Base-by-base conservation (phyloP, 2,113 vertebrate genomes). In the Theristicus caerulescens region DNA sequence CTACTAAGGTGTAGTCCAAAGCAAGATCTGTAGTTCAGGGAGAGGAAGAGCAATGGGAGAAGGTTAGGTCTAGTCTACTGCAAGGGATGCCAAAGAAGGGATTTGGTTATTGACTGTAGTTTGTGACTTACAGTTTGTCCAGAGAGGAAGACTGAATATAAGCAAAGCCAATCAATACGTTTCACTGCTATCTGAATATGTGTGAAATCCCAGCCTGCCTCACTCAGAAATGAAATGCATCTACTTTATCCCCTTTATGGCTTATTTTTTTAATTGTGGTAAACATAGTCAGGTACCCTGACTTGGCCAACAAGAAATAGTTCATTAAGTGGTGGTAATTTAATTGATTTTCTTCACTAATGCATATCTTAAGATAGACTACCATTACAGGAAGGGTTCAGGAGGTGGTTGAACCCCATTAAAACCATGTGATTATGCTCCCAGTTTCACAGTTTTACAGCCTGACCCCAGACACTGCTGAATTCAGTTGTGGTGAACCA, bases 301-400 rank as follows among this genome's bases (percentile, higher is more conserved):
- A 70, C 62, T 78, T 59, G 17, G 17, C 27, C 73, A 79, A 54
- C 64, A 83, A 77, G 46, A 1, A 90, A 70, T 77, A 73, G 67
- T 69, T 94, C 71, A 83, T 95, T 73, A 94, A 88, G 51, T 81
- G 46, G 72, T 81, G 76, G 71, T 26, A 90, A 94, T 92, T 83
- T 86, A 83, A 95, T 95, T 78, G 93, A 81, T 96, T 96, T 90
- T 95, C 46, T 67, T 88, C 67, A 58, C 51, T 96, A 95, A 94
- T 92, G 77, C 52, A 62, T 66, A 58, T 86, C 64, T 88, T 80
- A 86, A 95, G 88, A 86, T 69, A 93, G 62, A 49, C 36, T 86
- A 18, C 21, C 7, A 2, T 88, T 92, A 92, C 46, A 96, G 83
- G 83, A 94, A 91, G 42, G 16, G 51, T 62, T 91, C 55, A 61